Evolutionary conservation across 1,140 invertebrate genomes (phyloP), one percentile per base, ranked within the genome.

Genomic region (Ceratosolen solmsi): DNA sequence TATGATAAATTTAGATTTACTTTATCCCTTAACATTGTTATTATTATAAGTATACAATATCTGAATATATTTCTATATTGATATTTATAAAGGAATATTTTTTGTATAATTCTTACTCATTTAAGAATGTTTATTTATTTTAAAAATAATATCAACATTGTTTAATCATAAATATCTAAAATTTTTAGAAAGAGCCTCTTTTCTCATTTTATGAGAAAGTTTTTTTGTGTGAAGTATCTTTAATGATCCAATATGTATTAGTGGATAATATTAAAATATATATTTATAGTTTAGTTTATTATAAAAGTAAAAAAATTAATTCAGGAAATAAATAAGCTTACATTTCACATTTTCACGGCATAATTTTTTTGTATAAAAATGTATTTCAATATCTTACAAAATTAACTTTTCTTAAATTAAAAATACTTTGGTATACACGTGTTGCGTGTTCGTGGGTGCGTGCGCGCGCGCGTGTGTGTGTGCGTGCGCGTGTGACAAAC

Each of bases 331-430:
- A 72, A 79, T 56, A 54, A 27, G n/a, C 30, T 36, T 33, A 54
- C 33, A 41, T 58, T 79, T 78, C 51, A 76, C 20, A 3, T 27
- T 38, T 70, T 38, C 22, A 79, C 3, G 63, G 1, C 30, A 38
- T 36, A 56, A 56, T 9, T 41, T 70, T 79, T 58, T 56, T 41
- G 13, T 46, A 74, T 63, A 72, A 80, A 79, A 80, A 79, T 41
- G 70, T 74, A 80, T 80, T 72, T 80, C 8, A 72, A 58, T 80
- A 80, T 63, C 73, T 73, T 80, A 80, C 78, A 80, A 80, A 73
- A 63, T 80, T 73, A 30, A 58, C 41, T 80, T 63, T 20, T 80
- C 70, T 73, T 73, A 80, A 30, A n/a, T n/a, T 56, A 79, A 56
- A 30, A 80, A 73, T 73, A 73, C 78, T 80, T 80, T 79, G 78